Conservation (phyloP, 64 coral and sea anemone species). For the Montipora foliosa region DNA sequence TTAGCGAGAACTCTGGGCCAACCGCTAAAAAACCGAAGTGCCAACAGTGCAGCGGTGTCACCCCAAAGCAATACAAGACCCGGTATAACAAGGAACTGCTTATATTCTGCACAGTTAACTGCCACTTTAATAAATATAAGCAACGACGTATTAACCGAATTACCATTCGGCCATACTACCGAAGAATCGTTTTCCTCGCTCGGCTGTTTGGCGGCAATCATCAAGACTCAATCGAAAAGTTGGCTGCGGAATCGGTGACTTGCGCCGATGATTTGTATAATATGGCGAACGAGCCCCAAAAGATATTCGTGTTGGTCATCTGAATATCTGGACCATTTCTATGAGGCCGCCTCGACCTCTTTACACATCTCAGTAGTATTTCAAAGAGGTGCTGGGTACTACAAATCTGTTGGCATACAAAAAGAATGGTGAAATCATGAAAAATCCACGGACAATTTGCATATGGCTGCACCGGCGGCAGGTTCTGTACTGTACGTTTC, state of each 20-base stretch:
- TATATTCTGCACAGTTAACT: constrained; percentile 26
- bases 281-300: constrained; percentile 36
- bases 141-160: constrained; percentile 19
- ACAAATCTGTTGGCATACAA: too few species aligned
- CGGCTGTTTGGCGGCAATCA: constrained; percentile 6
- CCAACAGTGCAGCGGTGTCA: constrained; percentile 24
- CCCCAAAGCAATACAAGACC: constrained; percentile 42
- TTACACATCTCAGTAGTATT: not conserved
- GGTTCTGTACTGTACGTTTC: too few species aligned
- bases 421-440: too few species aligned
- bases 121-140: not conserved
- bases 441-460: too few species aligned
- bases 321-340: constrained; percentile 31
- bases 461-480: too few species aligned
- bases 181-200: constrained; percentile 22
- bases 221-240: not conserved
- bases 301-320: constrained; percentile 5
- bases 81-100: constrained; percentile 13
- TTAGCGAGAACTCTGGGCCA: constrained; percentile 48
- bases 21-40: constrained; percentile 12
- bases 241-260: constrained; percentile 12
- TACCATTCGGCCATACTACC: constrained; percentile 31
- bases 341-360: too few species aligned
- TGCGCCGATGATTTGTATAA: constrained; percentile 23
- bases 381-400: too few species aligned